A percentile compares a stretch with the other conserved stretches of the same genome.
Conservation (phyloP, 2,113 vertebrate genomes). For the Cyphomyrus discorhynchus region DNA sequence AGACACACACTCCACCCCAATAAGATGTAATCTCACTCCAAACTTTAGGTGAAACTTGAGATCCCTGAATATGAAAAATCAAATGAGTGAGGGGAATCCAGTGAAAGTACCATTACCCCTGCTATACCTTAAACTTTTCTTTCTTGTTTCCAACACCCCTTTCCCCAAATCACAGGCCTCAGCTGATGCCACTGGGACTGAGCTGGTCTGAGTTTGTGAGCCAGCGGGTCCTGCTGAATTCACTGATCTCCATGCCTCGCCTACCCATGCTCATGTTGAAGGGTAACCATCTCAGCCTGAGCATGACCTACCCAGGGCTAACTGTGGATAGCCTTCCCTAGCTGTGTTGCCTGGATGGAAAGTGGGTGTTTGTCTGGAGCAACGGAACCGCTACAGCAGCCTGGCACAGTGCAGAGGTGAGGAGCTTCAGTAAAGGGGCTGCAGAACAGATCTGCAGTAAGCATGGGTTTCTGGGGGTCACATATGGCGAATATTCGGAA, state of each 20-base stretch:
- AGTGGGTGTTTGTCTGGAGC: not conserved
- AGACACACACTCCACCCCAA: not conserved
- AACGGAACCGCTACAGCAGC: conserved; percentile 47
- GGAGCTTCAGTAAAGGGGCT: conserved; percentile 20
- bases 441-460: not conserved
- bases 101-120: not conserved
- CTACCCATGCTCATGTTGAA: conserved; percentile 68
- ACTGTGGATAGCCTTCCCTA: conserved; percentile 45
- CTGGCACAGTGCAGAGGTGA: conserved; percentile 60
- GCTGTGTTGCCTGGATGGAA: not conserved
- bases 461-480: not conserved
- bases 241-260: conserved; percentile 48
- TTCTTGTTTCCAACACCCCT: not conserved
- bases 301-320: conserved; percentile 69
- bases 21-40: not conserved
- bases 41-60: not conserved
- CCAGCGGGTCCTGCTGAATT: conserved; percentile 52
- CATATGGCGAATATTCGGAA: not conserved
- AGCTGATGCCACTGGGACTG: conserved; percentile 77
- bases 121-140: not conserved
- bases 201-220: conserved; percentile 67
- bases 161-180: not conserved
- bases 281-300: conserved; percentile 72
- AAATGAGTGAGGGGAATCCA: not conserved
- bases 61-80: not conserved